Base-by-base conservation (phyloP, 2,113 vertebrate genomes). In the Callipepla californica region DNA sequence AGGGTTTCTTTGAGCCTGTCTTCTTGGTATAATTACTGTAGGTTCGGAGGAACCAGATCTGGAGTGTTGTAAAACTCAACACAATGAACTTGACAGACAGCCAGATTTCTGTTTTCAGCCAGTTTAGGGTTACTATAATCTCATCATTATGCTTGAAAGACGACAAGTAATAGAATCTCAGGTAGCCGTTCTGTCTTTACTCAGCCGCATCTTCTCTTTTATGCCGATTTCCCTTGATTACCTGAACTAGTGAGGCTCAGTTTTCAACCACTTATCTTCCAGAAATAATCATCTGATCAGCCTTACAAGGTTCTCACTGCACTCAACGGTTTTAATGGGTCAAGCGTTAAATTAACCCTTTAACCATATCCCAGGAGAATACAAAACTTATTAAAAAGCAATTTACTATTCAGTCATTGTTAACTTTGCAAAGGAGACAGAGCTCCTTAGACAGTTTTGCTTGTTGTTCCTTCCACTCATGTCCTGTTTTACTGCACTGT, bases 131-230 rank as follows among this genome's bases (percentile, higher is more conserved):
- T 99, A 98, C 98, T 96, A 95, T 98, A 97, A 98, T 98, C 98
- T 98, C 98, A 98, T 98, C 98, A 98, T 98, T 98, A 98, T 98
- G 98, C 98, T 98, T 98, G 98, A 99, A 98, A 99, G 98, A 98
- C 95, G 97, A 98, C 98, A 98, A 97, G 98, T 98, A 98, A 98
- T 97, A 97, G 98, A 98, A 98, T 98, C 98, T 98, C 98, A 97
- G 97, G 97, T 98, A 96, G 97, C 97, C 47, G 92, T 88, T 95
- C 95, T 89, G 97, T 97, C 96, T 96, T 97, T 96, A 95, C 96
- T 96, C 76, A 96, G 97, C 97, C 80, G 55, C 96, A 95, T 98
- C 97, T 96, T 98, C 97, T 96, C 97, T 98, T 97, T 95, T 97
- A 96, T 94, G 97, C 97, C 88, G 87, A 97, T 96, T 98, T 98